These are phyloP conservation scores for Gnathonemus longibarbis DNA, from an alignment of 2,113 vertebrate genomes.

Conservation along the genomic window DNA sequence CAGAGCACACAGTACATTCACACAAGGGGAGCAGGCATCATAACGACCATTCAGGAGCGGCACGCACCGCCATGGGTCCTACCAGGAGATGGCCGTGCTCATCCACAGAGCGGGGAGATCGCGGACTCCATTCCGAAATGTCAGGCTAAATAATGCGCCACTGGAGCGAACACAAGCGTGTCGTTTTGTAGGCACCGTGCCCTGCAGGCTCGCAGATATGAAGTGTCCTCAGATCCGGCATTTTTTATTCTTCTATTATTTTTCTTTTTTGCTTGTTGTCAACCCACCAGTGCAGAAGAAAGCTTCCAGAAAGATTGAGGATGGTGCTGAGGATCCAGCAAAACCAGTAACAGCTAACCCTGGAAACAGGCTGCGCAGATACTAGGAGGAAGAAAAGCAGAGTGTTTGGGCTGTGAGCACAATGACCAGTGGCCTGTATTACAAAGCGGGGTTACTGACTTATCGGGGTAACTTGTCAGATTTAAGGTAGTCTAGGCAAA, in stretches of 20 bases:
- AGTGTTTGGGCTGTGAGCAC: not conserved
- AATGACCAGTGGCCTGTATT: not conserved
- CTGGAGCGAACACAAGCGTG: not conserved
- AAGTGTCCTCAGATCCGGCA: not conserved
- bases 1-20: not conserved
- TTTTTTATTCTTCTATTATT: not conserved
- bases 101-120: not conserved
- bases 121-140: not conserved
- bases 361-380: not conserved
- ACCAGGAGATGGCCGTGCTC: too few relatives aligned
- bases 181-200: not conserved
- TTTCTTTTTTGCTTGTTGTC: not conserved
- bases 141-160: slow-evolving; percentile 17
- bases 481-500: too few relatives aligned
- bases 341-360: not conserved
- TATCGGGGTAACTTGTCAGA: too few relatives aligned
- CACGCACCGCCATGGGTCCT: too few relatives aligned
- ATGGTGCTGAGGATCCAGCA: not conserved
- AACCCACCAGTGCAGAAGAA: not conserved
- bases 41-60: not conserved
- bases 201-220: not conserved
- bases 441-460: too few relatives aligned
- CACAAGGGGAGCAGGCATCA: not conserved
- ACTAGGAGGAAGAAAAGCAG: not conserved
- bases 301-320: not conserved